phyloP scores from a whole-genome alignment of 1,140 invertebrate genomes.

The Archegozetes longisetosus region DNA sequence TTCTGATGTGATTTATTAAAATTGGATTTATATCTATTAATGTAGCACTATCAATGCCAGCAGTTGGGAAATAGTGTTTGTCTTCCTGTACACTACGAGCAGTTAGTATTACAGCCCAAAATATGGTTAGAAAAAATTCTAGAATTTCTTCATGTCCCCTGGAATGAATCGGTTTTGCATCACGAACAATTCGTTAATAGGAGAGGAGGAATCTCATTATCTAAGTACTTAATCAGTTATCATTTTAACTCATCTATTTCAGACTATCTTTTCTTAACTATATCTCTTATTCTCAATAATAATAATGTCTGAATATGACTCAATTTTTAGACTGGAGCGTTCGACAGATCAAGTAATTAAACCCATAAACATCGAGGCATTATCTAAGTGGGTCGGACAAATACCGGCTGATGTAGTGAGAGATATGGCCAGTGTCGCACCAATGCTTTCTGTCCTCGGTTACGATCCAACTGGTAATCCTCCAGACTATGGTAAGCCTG shows the following conservation, averaged over 20 bases:
- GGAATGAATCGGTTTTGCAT: slow-evolving; percentile 89
- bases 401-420: slow-evolving; percentile 75
- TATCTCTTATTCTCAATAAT: slow-evolving; percentile 25
- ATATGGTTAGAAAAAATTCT: slow-evolving; percentile 78
- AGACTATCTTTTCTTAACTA: slow-evolving; percentile 5
- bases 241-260: slow-evolving; percentile 8
- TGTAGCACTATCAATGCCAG: slow-evolving; percentile 62
- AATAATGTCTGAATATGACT: too few relatives aligned
- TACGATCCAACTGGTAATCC: slow-evolving; percentile 89
- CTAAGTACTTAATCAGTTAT: slow-evolving; percentile 50
- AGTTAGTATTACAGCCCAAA: slow-evolving; percentile 82
- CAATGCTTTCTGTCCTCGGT: slow-evolving; percentile 72
- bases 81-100: slow-evolving; percentile 86
- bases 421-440: slow-evolving; percentile 78
- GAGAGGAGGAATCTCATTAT: slow-evolving; percentile 65
- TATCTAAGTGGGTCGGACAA: slow-evolving; percentile 88
- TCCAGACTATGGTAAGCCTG: slow-evolving; percentile 75
- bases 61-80: slow-evolving; percentile 60
- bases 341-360: slow-evolving; percentile 98
- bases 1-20: neutral
- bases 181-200: slow-evolving; percentile 95
- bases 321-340: slow-evolving; percentile 89
- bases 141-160: slow-evolving; percentile 76
- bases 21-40: neutral
- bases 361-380: slow-evolving; percentile 86